Base-by-base conservation (phyloP, 1,140 invertebrate species). In the Drosophila simulans region DNA sequence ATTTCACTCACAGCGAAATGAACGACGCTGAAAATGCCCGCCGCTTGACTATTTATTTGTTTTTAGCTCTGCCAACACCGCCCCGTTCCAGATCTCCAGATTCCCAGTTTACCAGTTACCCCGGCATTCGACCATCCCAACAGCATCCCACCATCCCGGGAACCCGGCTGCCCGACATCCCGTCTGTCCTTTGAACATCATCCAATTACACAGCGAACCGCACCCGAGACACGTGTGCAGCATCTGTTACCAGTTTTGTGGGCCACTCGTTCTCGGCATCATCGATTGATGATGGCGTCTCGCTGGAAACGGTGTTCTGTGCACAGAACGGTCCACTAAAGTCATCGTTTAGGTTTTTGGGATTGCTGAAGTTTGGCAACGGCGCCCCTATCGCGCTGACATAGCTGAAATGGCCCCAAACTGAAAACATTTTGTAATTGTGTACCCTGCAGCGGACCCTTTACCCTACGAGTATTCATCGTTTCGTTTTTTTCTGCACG, bases 11-110 rank as follows among this genome's bases (percentile, higher is more conserved):
- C 79, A 88, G 65, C 70, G 65, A 78, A 66, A 40, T 45, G 54
- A 57, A 42, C 60, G 37, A 57, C 54, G 60, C 56, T 74, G 45
- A 55, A 55, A 54, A 56, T 52, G 53, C 39, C 72, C 71, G 64
- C 35, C 74, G 70, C 76, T 85, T 82, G 84, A 88, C 83, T 88
- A 89, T 88, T 83, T 88, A 89, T 88, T 89, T 88, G 84, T 77
- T 77, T 77, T 77, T 70, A 76, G 72, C 62, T 55, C 34, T 54
- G 27, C 31, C 15, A 51, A 17, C 48, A 51, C 11, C 15, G 25
- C 31, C 37, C 13, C 22, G 7, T 7, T 15, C 31, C 53, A 51
- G n/a, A 11, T 15, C n/a, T 31, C 49, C 13, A 7, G 5, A 2
- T 13, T n/a, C 25, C 45, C 7, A 8, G 42, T 7, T 45, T 45